A percentile compares a stretch with the other conserved stretches of the same genome.
Conservation (phyloP, 1,140 invertebrate genomes). For the Eupeodes corollae region DNA sequence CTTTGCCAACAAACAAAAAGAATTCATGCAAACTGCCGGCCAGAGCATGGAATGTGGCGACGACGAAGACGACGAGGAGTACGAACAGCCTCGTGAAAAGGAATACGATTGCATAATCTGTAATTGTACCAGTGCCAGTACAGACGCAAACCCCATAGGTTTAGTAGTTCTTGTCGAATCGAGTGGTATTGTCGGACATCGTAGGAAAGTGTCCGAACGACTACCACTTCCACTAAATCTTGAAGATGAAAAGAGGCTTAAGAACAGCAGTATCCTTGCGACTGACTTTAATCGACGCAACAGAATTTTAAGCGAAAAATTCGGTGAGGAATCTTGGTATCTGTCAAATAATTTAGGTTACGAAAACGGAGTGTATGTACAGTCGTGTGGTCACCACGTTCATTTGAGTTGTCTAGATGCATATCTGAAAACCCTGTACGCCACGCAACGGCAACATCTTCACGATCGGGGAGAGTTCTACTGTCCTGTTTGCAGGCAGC, state of each 20-base stretch:
- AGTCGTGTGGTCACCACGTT: constrained; percentile 91
- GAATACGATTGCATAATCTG: constrained; percentile 96
- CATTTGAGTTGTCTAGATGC: constrained; percentile 86
- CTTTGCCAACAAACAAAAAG: constrained; percentile 81
- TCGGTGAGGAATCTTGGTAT: constrained; percentile 57
- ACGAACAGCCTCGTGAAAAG: constrained; percentile 48
- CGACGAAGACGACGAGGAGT: constrained; percentile 54
- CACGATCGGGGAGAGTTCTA: constrained; percentile 82
- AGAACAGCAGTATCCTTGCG: constrained; percentile 20
- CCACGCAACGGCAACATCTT: constrained; percentile 60
- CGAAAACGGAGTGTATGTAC: constrained; percentile 88
- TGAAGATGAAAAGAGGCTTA: constrained; percentile 23
- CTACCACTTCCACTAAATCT: constrained; percentile 23
- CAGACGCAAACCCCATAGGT: constrained; percentile 77
- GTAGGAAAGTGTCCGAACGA: constrained; percentile 30
- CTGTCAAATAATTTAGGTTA: constrained; percentile 78
- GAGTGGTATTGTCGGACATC: constrained; percentile 32
- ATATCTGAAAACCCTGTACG: constrained; percentile 71
- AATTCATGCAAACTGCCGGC: constrained; percentile 78
- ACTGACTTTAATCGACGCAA: constrained; percentile 28
- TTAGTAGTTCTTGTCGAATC: constrained; percentile 67
- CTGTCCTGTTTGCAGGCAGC: constrained; percentile 86
- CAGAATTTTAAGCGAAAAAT: constrained; percentile 25
- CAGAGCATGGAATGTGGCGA: constrained; percentile 45
- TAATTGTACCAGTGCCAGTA: constrained; percentile 76